Base-by-base conservation (phyloP, 2,888 invertebrate genomes). In the Pandemis cinnamomeana region DNA sequence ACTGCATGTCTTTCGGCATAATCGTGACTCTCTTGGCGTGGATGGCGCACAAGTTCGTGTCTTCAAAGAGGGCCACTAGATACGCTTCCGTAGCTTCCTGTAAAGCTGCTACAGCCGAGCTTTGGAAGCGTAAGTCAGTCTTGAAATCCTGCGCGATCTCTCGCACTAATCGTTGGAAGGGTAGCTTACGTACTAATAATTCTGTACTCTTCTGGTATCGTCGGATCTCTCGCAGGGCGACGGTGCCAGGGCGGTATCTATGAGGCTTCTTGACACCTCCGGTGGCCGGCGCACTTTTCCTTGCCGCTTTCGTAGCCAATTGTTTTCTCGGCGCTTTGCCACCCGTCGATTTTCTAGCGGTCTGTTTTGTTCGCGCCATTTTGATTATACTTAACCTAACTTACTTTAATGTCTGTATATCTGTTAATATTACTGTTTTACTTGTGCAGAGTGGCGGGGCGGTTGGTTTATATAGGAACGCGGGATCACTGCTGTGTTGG, bases 101-200 rank as follows among this genome's bases (percentile, higher is more conserved):
- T 41, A 96, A 88, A 71, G 96, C 96, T 91, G 95, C 95, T 5
- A 96, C 96, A 5, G 96, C 96, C 0, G 96, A 95, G 79, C 95
- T 96, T 86, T 96, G 96, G 87, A 96, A 96, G 53, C 96, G 87
- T 10, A 96, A 86, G 81, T 96, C 96, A 0, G 96, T 95, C 83
- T 96, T 96, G 92, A 96, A 96, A 81, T 97, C 96, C 78, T 96
- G 96, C 0, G 97, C 96, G 66, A 97, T 96, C 85, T 97, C 96
- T 81, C 96, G 90, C 15, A 97, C 96, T 13, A 97, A 87, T 55
- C 96, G 94, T 83, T 97, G 96, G 89, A 97, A 97, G 0, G 96
- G 96, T 64, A 97, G 87, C 83, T 97, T 96, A 76, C 96, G 91
- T 83, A 97, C 96, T 51, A 97, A 84, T 78, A 97, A 89, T 81